A percentile compares a stretch with the other conserved stretches of the same genome.
These are phyloP conservation scores for Diaprepes abbreviatus DNA, from an alignment of 2,888 invertebrate genomes.

Conservation along the genomic window DNA sequence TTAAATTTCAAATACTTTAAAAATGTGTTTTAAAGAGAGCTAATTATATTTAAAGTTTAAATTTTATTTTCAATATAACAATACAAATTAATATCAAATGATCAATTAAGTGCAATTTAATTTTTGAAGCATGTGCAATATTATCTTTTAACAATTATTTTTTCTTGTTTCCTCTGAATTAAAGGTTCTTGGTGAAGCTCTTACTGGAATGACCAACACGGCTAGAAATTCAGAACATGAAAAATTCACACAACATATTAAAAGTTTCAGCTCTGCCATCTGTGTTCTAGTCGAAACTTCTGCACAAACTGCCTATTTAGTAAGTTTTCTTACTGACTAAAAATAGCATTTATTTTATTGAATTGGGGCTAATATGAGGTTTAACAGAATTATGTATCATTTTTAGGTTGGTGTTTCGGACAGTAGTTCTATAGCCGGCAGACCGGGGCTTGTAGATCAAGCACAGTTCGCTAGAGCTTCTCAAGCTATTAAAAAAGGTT, in stretches of 20 bases:
- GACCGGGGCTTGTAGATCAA: slow-evolving; percentile 90
- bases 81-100: too few relatives aligned
- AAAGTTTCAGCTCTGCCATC: slow-evolving; percentile 87
- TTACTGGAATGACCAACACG: slow-evolving; percentile 94
- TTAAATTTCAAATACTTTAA: too few relatives aligned
- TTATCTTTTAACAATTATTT: slow-evolving; percentile 10
- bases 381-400: too few relatives aligned
- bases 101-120: too few relatives aligned
- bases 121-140: too few relatives aligned
- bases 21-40: too few relatives aligned
- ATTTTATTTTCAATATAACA: too few relatives aligned
- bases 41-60: too few relatives aligned
- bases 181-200: slow-evolving; percentile 78
- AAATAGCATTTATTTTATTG: too few relatives aligned
- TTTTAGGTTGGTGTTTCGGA: slow-evolving; percentile 89
- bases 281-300: slow-evolving; percentile 94
- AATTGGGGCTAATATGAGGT: too few relatives aligned
- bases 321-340: too few relatives aligned
- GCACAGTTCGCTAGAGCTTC: slow-evolving; percentile 89
- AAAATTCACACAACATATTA: slow-evolving; percentile 87
- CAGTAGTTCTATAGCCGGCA: slow-evolving; percentile 88
- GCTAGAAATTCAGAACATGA: slow-evolving; percentile 90
- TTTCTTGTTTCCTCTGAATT: slow-evolving; percentile 34
- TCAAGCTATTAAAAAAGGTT: slow-evolving; percentile 91
- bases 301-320: slow-evolving; percentile 94